These are phyloP conservation scores for Limnodromus scolopaceus DNA, from an alignment of 2,797 vertebrate genomes.

Conservation along the genomic window DNA sequence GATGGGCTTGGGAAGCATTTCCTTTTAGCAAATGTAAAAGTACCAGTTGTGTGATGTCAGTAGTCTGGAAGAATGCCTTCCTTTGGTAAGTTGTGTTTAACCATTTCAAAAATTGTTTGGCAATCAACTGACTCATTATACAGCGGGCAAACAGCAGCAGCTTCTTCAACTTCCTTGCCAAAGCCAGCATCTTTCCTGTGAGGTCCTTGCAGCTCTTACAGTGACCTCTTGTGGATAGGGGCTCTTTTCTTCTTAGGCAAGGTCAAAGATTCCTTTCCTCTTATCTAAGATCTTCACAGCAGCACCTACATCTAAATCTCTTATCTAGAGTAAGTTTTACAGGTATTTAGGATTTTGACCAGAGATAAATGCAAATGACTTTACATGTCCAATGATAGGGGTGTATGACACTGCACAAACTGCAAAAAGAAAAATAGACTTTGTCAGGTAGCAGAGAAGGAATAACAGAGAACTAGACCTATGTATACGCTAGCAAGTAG, in stretches of 20 bases:
- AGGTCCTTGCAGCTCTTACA: background rate
- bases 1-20: conserved; percentile 35
- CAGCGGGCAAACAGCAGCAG: background rate
- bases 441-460: background rate
- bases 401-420: background rate
- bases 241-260: background rate
- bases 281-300: background rate
- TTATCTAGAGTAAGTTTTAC: background rate
- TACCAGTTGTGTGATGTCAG: background rate
- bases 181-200: background rate
- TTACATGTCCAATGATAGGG: background rate
- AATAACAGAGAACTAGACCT: background rate
- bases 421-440: background rate
- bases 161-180: background rate
- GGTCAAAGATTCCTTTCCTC: background rate
- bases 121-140: background rate
- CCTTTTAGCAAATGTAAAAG: background rate
- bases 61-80: background rate
- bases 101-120: background rate
- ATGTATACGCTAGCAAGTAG: background rate
- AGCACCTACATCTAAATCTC: background rate
- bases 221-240: conserved; percentile 17
- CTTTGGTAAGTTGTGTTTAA: background rate
- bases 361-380: background rate
- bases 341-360: background rate